These are phyloP conservation scores for Drosophila stalkeri DNA, from an alignment of 2,888 invertebrate genomes.

Conservation along the genomic window DNA sequence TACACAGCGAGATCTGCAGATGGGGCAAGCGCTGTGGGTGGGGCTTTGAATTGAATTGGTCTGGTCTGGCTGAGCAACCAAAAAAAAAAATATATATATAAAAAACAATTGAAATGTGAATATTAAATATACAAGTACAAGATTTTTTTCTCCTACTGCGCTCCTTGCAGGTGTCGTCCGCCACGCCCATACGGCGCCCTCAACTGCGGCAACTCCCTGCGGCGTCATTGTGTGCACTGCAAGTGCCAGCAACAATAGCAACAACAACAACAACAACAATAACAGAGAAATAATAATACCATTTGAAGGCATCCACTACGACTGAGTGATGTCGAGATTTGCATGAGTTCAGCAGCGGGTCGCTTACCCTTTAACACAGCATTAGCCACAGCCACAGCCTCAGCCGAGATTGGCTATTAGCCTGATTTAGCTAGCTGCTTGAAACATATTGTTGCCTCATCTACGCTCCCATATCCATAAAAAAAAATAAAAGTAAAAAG, in stretches of 20 bases:
- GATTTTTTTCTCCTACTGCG: constrained; percentile 41
- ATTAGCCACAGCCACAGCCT: neutral
- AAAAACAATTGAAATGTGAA: constrained; percentile 73
- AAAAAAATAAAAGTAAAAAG: neutral
- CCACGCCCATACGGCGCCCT: neutral
- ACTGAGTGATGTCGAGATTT: constrained; percentile 55
- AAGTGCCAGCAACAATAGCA: constrained; percentile 29
- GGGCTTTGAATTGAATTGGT: neutral
- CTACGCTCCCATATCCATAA: neutral
- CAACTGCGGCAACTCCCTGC: constrained; percentile 56
- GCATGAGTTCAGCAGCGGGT: constrained; percentile 7
- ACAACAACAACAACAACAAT: constrained; percentile 10
- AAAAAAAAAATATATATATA: neutral
- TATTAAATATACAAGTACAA: constrained; percentile 73
- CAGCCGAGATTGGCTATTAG: constrained; percentile 44
- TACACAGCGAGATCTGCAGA: constrained; percentile 1
- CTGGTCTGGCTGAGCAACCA: neutral
- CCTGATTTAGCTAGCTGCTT: constrained; percentile 12
- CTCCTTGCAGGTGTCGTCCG: constrained; percentile 42
- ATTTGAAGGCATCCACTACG: constrained; percentile 63
- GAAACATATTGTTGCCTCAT: constrained; percentile 26
- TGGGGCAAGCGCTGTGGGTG: too few relatives aligned
- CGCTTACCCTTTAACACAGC: constrained; percentile 19
- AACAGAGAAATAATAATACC: constrained; percentile 43
- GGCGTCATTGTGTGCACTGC: constrained; percentile 70